Evolutionary conservation across 2,113 vertebrate genomes (phyloP).

Genomic region (Montifringilla adamsi): DNA sequence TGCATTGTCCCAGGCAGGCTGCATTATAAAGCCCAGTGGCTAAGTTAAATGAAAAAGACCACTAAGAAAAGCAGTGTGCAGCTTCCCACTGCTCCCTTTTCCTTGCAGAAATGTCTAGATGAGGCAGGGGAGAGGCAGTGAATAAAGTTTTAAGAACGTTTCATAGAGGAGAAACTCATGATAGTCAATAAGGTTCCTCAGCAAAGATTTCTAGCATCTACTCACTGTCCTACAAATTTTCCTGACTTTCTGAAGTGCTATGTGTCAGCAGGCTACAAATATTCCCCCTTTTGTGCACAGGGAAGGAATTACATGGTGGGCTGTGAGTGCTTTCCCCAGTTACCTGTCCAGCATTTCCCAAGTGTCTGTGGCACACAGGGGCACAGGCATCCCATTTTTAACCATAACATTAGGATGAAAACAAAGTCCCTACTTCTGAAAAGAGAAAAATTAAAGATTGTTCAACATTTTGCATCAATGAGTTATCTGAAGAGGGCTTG

Average conservation of each 20-base stretch:
- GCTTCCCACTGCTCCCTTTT: not conserved
- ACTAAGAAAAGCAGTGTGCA: not conserved
- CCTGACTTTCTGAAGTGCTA: not conserved
- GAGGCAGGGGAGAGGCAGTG: not conserved
- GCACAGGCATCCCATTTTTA: not conserved
- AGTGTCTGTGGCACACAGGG: not conserved
- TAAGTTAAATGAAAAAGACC: constrained; percentile 33
- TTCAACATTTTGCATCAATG: not conserved
- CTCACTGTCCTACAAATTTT: not conserved
- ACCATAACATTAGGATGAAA: not conserved
- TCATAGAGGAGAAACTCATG: not conserved
- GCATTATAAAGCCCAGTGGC: constrained; percentile 27
- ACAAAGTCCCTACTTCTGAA: not conserved
- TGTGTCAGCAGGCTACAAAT: constrained; percentile 4
- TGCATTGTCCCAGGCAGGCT: constrained; percentile 22
- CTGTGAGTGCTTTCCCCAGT: not conserved
- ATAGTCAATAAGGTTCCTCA: not conserved
- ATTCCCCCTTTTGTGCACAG: not conserved
- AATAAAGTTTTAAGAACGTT: not conserved
- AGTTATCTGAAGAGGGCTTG: not conserved
- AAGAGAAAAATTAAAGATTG: not conserved
- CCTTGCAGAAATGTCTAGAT: not conserved
- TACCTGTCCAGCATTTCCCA: not conserved
- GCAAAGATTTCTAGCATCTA: not conserved
- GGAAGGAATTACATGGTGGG: not conserved